Evolutionary conservation across 2,888 invertebrate species (phyloP).

Genomic region (Encarsia formosa): DNA sequence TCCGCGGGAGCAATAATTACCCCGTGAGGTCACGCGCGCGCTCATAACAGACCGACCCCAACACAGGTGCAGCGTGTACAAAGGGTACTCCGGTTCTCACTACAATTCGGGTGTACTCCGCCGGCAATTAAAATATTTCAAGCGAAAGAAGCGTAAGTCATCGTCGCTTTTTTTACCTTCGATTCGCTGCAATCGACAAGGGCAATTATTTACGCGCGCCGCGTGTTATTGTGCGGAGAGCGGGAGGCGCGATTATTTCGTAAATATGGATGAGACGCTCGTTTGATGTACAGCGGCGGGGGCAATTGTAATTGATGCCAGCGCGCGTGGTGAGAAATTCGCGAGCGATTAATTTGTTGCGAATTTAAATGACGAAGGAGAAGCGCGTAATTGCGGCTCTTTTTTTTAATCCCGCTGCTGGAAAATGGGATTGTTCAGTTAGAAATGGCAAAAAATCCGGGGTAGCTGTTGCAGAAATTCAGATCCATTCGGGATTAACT

Average conservation of each 20-base stretch:
- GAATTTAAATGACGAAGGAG: too few species aligned
- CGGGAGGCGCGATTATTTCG: constrained; percentile 17
- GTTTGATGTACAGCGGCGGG: constrained; percentile 18
- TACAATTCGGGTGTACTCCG: constrained; percentile 27
- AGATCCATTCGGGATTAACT: too few species aligned
- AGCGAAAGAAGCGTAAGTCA: constrained; percentile 6
- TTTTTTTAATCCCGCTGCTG: too few species aligned
- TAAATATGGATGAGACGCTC: constrained; percentile 23
- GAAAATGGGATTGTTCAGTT: too few species aligned
- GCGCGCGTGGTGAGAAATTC: constrained; percentile 3
- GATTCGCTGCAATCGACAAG: constrained; percentile 1
- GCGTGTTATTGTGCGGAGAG: background rate
- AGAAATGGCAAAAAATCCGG: too few species aligned
- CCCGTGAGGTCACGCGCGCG: constrained; percentile 31
- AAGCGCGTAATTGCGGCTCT: too few species aligned
- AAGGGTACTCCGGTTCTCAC: too few species aligned
- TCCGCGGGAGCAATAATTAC: constrained; percentile 31
- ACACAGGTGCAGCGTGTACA: too few species aligned
- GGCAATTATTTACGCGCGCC: background rate
- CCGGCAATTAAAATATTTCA: constrained; percentile 36
- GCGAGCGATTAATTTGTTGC: background rate
- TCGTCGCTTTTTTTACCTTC: background rate
- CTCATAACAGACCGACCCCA: too few species aligned
- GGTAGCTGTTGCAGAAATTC: too few species aligned
- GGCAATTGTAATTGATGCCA: too few species aligned